These are phyloP conservation scores for Megalops cyprinoides DNA, from an alignment of 2,797 vertebrate genomes.

Conservation along the genomic window DNA sequence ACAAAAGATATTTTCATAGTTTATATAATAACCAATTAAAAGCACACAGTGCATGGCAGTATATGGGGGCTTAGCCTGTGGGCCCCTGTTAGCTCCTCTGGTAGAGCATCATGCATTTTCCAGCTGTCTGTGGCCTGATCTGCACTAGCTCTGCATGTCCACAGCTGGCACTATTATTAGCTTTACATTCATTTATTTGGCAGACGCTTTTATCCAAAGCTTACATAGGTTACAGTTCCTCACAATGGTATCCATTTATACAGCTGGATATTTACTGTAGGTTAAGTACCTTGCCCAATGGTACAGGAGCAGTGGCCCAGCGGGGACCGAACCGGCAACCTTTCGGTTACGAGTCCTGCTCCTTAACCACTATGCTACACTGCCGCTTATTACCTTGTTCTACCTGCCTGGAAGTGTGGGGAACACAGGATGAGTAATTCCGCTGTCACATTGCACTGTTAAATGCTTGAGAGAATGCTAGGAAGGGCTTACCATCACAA, in stretches of 20 bases:
- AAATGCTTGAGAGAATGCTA: conserved; percentile 43
- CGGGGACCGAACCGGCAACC: too few relatives aligned
- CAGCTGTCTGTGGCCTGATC: not conserved
- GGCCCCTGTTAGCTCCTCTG: not conserved
- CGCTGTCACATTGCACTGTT: conserved; percentile 50
- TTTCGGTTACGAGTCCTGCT: too few relatives aligned
- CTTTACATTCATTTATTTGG: too few relatives aligned
- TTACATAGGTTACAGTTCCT: too few relatives aligned
- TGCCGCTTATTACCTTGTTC: not conserved
- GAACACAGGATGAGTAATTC: conserved; percentile 52
- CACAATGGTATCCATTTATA: too few relatives aligned
- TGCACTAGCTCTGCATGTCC: not conserved
- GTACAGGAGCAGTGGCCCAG: too few relatives aligned
- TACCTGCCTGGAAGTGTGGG: conserved; percentile 21
- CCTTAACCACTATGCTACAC: too few relatives aligned
- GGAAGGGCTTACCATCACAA: conserved; percentile 17
- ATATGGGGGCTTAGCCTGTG: not conserved
- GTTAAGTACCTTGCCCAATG: too few relatives aligned
- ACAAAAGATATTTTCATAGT: not conserved
- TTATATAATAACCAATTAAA: not conserved
- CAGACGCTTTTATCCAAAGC: too few relatives aligned
- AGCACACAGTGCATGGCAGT: not conserved
- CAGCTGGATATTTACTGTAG: too few relatives aligned
- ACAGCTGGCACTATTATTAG: conserved; percentile 27
- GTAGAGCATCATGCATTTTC: conserved; percentile 12